These are phyloP conservation scores for Labroides dimidiatus DNA, from an alignment of 2,797 vertebrate species.

Conservation along the genomic window DNA sequence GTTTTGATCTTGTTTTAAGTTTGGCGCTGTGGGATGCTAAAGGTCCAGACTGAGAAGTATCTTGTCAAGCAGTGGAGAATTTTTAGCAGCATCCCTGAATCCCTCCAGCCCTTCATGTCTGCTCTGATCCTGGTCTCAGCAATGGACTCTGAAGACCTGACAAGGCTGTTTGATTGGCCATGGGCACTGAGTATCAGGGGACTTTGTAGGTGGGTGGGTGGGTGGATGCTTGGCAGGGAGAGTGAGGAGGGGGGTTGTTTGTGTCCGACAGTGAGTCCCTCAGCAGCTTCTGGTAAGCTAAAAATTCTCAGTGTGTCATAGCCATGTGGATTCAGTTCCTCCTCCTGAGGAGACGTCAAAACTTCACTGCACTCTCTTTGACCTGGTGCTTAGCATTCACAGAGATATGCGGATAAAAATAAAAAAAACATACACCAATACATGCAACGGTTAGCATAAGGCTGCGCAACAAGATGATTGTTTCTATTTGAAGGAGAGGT, in stretches of 20 bases:
- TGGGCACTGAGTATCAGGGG: conserved; percentile 47
- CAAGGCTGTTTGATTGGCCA: conserved; percentile 63
- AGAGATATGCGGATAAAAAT: neutral
- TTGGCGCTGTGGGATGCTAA: conserved; percentile 22
- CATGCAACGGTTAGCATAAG: conserved; percentile 18
- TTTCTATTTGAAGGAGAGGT: conserved; percentile 12
- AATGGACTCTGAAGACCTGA: conserved; percentile 62
- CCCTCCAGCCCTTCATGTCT: conserved; percentile 49
- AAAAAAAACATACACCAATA: conserved; percentile 12
- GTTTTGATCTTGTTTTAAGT: conserved; percentile 49
- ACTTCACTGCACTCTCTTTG: conserved; percentile 25
- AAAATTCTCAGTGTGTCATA: conserved; percentile 57
- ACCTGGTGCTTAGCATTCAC: conserved; percentile 3
- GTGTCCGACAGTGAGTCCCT: conserved; percentile 52
- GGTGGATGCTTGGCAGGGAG: conserved; percentile 28
- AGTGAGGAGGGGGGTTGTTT: conserved; percentile 18
- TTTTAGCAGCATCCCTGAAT: conserved; percentile 56
- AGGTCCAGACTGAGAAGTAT: conserved; percentile 40
- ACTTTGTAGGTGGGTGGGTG: conserved; percentile 46
- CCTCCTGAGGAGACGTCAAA: conserved; percentile 27
- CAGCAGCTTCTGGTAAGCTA: conserved; percentile 57
- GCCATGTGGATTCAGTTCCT: conserved; percentile 53
- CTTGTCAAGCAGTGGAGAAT: conserved; percentile 48
- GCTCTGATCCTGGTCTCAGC: conserved; percentile 66
- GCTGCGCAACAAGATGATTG: conserved; percentile 29